Percentiles rank a stretch among this genome's conserved stretches.
These are phyloP conservation scores for Drosophila parabipectinata DNA, from an alignment of 1,140 invertebrate genomes.

Conservation along the genomic window DNA sequence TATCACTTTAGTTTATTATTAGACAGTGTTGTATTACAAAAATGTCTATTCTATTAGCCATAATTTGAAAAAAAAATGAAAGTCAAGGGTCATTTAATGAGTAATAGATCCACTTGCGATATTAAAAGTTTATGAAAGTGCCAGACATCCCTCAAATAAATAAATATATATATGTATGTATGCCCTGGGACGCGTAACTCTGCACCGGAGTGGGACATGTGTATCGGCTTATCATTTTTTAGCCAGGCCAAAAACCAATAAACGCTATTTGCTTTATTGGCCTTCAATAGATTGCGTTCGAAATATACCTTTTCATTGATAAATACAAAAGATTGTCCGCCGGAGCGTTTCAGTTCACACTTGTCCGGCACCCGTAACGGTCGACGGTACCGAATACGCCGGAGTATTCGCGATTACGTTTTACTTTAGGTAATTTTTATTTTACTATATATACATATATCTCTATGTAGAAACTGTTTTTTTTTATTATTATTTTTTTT, in stretches of 20 bases:
- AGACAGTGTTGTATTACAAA: no score
- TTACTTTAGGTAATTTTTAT: constrained; percentile 11
- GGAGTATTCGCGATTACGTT: not conserved
- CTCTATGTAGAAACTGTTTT: not conserved
- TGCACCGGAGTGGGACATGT: constrained; percentile 11
- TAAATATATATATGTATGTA: not conserved
- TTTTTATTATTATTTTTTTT: constrained; percentile 13
- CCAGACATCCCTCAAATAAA: constrained; percentile 4
- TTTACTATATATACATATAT: constrained; percentile 11
- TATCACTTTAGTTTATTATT: no score
- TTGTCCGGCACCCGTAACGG: constrained; percentile 36
- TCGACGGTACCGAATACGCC: constrained; percentile 19
- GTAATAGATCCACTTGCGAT: constrained; percentile 1
- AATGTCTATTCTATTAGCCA: not conserved
- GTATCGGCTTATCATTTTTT: constrained; percentile 38
- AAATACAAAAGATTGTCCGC: constrained; percentile 30
- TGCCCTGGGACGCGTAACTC: constrained; percentile 3
- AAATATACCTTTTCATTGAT: constrained; percentile 32
- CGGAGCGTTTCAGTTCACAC: constrained; percentile 29
- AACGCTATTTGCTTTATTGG: constrained; percentile 44
- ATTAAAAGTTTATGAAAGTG: constrained; percentile 1
- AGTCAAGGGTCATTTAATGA: not conserved
- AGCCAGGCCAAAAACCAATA: constrained; percentile 33
- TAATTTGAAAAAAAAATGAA: not conserved
- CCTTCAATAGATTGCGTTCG: constrained; percentile 13